These are phyloP conservation scores for Nothocercus julius DNA, from an alignment of 2,113 vertebrate species.

Conservation along the genomic window DNA sequence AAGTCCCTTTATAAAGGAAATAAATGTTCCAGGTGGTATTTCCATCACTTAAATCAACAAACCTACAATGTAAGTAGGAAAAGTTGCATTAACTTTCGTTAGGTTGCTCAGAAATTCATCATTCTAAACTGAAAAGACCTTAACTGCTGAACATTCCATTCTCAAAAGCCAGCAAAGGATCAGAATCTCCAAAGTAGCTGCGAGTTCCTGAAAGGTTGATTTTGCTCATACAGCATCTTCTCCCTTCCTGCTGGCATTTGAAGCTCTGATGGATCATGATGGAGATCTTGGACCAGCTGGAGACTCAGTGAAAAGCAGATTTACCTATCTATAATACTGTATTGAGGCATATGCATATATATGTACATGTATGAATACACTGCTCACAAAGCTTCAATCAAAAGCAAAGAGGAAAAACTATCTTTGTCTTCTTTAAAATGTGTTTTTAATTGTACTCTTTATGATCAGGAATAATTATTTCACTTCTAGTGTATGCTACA, in stretches of 20 bases:
- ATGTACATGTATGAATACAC: neutral
- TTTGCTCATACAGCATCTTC: neutral
- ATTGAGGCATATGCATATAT: neutral
- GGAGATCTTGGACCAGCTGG: neutral
- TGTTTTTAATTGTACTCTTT: neutral
- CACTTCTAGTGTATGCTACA: neutral
- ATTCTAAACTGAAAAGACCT: slow-evolving; percentile 4
- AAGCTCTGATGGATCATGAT: neutral
- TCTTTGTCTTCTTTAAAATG: neutral
- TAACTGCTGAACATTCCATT: neutral
- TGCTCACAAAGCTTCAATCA: neutral
- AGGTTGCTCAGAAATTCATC: slow-evolving; percentile 46
- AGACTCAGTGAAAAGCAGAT: neutral
- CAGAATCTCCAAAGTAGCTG: neutral
- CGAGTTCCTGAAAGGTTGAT: neutral
- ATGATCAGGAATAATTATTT: neutral
- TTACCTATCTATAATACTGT: neutral
- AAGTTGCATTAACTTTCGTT: slow-evolving; percentile 49
- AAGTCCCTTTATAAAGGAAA: slow-evolving; percentile 52
- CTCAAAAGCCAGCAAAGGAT: neutral
- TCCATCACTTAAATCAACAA: slow-evolving; percentile 45
- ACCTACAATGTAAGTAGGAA: slow-evolving; percentile 25
- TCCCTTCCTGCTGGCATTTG: neutral
- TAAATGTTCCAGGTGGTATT: slow-evolving; percentile 29
- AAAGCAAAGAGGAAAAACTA: neutral